Percentiles rank a stretch among this genome's conserved stretches.
Conservation (phyloP, 35 echinoderm and acorn worm species). For the Strongylocentrotus purpuratus region DNA sequence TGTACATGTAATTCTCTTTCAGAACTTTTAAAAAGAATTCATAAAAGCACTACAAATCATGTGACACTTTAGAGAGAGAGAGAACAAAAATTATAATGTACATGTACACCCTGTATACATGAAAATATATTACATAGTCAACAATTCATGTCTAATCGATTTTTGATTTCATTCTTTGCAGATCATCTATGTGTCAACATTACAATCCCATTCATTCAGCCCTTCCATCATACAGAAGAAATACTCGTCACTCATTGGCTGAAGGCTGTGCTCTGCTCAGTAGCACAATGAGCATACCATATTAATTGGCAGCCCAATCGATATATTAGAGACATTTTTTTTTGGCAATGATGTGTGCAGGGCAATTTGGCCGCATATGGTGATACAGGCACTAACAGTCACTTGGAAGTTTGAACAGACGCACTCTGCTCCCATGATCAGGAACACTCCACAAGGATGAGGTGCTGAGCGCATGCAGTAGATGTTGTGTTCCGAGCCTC, state of each 20-base stretch:
- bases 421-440: not conserved
- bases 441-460: not conserved
- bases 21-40: too few relatives aligned
- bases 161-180: not conserved
- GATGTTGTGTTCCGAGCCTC: not conserved
- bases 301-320: not conserved
- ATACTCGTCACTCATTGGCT: not conserved
- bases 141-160: not conserved
- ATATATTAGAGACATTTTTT: not conserved
- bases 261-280: not conserved
- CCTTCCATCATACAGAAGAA: not conserved
- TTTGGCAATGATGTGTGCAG: not conserved
- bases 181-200: not conserved
- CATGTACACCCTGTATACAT: not conserved
- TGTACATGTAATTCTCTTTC: too few relatives aligned
- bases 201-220: not conserved
- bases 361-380: not conserved
- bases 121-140: not conserved
- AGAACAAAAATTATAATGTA: too few relatives aligned
- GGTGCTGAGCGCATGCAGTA: not conserved
- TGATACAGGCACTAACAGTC: not conserved
- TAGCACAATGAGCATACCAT: not conserved
- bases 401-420: not conserved
- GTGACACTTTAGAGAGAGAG: too few relatives aligned
- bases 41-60: too few relatives aligned